Conservation (phyloP, 2,888 invertebrate species). For the Drosophila hamatofila region DNA sequence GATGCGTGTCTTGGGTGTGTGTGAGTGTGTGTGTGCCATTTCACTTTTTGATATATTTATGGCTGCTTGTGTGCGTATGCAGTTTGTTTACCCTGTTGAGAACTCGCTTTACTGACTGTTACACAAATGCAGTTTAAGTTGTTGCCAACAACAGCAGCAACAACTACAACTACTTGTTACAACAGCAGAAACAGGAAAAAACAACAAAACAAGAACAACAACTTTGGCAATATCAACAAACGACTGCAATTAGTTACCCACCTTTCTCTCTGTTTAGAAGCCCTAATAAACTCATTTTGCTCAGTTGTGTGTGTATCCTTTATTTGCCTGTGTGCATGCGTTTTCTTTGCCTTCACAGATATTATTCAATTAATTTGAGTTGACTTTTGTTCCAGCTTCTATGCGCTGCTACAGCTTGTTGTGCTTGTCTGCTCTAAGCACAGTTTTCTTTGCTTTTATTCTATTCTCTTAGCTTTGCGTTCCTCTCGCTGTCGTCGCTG, state of each 20-base stretch:
- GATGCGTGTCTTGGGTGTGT: not conserved
- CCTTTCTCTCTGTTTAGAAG: constrained; percentile 69
- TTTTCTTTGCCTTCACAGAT: constrained; percentile 16
- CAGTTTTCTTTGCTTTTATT: constrained; percentile 14
- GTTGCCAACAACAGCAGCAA: constrained; percentile 35
- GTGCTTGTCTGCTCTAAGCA: constrained; percentile 11
- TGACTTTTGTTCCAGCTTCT: constrained; percentile 40
- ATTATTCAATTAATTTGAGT: constrained; percentile 40
- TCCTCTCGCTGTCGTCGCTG: constrained; percentile 38
- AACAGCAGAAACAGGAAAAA: constrained; percentile 20
- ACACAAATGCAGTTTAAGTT: constrained; percentile 49
- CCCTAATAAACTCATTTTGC: constrained; percentile 70
- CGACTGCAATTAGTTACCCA: constrained; percentile 47
- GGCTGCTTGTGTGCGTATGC: constrained; percentile 28
- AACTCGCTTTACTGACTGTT: constrained; percentile 38
- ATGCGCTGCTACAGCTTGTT: not conserved
- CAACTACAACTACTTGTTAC: constrained; percentile 30
- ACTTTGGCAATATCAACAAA: constrained; percentile 2
- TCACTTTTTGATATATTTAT: constrained; percentile 49
- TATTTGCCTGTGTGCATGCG: not conserved
- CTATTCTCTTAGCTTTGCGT: constrained; percentile 16
- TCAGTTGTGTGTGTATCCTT: constrained; percentile 63
- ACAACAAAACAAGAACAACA: constrained; percentile 11
- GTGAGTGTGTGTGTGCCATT: constrained; percentile 26
- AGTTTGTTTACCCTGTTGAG: constrained; percentile 38